Conservation (phyloP, 2,797 vertebrate genomes). For the Vespertilio murinus region DNA sequence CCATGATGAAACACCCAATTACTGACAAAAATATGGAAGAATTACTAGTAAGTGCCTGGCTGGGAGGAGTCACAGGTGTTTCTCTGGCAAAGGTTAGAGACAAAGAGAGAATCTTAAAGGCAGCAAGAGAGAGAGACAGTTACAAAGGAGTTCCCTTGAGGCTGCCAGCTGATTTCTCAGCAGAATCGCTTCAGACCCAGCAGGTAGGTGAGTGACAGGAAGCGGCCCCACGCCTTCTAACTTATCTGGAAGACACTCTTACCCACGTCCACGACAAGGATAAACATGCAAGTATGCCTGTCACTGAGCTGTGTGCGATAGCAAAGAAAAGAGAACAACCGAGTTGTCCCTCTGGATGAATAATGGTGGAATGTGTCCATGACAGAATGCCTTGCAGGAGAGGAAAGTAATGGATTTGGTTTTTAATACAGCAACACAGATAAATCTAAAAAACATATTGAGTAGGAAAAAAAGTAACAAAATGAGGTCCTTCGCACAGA, state of each 20-base stretch:
- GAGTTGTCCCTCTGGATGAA: background rate
- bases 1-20: background rate
- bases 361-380: slow-evolving; percentile 24
- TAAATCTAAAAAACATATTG: slow-evolving; percentile 50
- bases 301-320: background rate
- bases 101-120: background rate
- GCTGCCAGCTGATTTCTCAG: background rate
- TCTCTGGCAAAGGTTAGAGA: background rate
- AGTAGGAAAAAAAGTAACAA: slow-evolving; percentile 38
- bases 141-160: background rate
- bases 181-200: background rate
- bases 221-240: background rate
- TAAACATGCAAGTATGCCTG: background rate
- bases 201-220: background rate
- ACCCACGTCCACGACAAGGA: background rate
- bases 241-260: background rate
- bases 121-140: background rate
- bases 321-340: background rate
- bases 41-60: background rate
- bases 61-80: background rate
- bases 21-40: background rate
- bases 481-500: background rate
- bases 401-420: slow-evolving; percentile 28
- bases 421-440: slow-evolving; percentile 37
- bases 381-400: slow-evolving; percentile 16